phyloP scores from a whole-genome alignment of 1,140 invertebrate genomes.

The Calephelis virginiensis region DNA sequence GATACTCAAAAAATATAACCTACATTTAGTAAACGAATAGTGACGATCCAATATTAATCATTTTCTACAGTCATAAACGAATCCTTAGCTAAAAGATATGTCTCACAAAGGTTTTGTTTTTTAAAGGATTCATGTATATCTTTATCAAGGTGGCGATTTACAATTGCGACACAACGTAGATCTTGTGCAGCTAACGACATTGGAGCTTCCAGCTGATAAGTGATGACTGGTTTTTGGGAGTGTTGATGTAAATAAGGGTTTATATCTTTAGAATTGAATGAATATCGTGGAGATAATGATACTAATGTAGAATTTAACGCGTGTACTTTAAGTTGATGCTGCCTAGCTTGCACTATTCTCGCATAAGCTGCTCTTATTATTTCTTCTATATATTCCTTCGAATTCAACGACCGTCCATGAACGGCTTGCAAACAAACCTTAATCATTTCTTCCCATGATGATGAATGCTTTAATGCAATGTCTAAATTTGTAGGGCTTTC shows the following conservation, averaged over 20 bases:
- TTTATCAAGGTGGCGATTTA: slow-evolving; percentile 46
- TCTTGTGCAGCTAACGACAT: slow-evolving; percentile 42
- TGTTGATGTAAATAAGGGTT: slow-evolving; percentile 13
- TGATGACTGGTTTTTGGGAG: slow-evolving; percentile 32
- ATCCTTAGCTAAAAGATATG: slow-evolving; percentile 34
- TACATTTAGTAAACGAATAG: too few species aligned
- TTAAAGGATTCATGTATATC: slow-evolving; percentile 41
- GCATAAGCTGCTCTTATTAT: slow-evolving; percentile 40
- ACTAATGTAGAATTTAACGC: slow-evolving; percentile 42
- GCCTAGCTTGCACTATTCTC: slow-evolving; percentile 33
- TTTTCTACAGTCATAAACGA: too few species aligned
- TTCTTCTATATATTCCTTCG: slow-evolving; percentile 17
- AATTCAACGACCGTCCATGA: slow-evolving; percentile 23
- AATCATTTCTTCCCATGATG: slow-evolving; percentile 45
- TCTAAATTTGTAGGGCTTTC: slow-evolving; percentile 26
- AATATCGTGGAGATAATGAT: slow-evolving; percentile 25
- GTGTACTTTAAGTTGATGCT: slow-evolving; percentile 24
- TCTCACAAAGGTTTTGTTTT: slow-evolving; percentile 49
- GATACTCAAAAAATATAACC: too few species aligned
- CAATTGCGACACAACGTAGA: slow-evolving; percentile 43
- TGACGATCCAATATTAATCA: too few species aligned
- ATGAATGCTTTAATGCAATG: slow-evolving; percentile 3
- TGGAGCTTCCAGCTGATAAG: slow-evolving; percentile 40
- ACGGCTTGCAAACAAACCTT: slow-evolving; percentile 36
- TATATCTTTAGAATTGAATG: not conserved